Evolutionary conservation across 2,113 vertebrate genomes (phyloP).

Genomic region (Vidua chalybeata): DNA sequence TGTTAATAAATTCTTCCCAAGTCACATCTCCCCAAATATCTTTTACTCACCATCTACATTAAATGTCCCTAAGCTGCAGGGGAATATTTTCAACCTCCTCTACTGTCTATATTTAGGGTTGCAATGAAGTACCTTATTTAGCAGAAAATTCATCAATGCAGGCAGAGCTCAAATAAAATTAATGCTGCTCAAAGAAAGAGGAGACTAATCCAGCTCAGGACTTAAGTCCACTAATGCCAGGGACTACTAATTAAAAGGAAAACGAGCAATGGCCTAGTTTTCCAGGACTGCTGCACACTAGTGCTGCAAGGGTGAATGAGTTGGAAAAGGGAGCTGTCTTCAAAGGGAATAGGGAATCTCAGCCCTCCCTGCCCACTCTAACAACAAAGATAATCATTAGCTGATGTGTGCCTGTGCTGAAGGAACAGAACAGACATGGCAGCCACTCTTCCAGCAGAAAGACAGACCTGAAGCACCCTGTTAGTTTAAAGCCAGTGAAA

Average conservation of each 20-base stretch:
- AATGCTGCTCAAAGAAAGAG: neutral
- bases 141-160: neutral
- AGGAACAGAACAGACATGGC: neutral
- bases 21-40: neutral
- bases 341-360: neutral
- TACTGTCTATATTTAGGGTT: neutral
- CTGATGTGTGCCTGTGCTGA: rapidly evolving
- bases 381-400: neutral
- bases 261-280: neutral
- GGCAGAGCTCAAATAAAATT: neutral
- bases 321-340: neutral
- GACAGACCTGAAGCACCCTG: neutral
- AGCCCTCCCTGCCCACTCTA: neutral
- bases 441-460: neutral
- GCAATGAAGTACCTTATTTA: neutral
- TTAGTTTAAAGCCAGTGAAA: neutral
- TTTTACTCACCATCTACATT: neutral
- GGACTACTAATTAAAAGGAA: neutral
- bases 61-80: neutral
- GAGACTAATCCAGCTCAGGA: neutral
- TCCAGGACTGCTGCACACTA: neutral
- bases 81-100: neutral
- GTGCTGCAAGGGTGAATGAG: neutral
- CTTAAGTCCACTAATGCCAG: neutral
- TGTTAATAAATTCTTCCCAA: neutral